phyloP scores from a whole-genome alignment of 2,888 invertebrate genomes.

The Pasiphila rectangulata region DNA sequence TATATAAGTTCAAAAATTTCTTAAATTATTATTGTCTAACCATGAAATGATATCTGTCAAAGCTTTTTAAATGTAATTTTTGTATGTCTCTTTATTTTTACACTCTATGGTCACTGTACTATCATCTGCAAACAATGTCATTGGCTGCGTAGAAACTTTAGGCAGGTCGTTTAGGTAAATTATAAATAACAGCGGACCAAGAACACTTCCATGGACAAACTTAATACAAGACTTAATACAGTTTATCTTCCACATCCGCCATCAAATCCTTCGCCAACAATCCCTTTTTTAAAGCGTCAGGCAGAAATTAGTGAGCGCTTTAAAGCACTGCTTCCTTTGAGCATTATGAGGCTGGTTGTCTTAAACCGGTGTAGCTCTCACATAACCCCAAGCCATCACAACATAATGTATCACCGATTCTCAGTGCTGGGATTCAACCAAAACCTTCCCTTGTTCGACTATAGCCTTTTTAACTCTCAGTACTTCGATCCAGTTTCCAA shows the following conservation, averaged over 20 bases:
- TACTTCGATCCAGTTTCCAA: no score
- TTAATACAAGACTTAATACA: constrained; percentile 74
- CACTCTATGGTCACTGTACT: no score
- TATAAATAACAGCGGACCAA: no score
- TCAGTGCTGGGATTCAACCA: constrained; percentile 88
- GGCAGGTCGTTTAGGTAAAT: no score
- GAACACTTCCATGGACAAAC: constrained; percentile 61
- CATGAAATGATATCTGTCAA: no score
- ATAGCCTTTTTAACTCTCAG: constrained; percentile 83
- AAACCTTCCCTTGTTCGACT: constrained; percentile 83
- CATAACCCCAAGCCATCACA: constrained; percentile 86
- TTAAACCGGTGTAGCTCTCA: constrained; percentile 87
- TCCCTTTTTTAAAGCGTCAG: constrained; percentile 82
- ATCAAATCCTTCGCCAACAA: constrained; percentile 59
- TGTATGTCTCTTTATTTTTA: no score
- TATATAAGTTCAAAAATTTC: no score
- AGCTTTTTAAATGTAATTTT: no score
- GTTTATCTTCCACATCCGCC: constrained; percentile 60
- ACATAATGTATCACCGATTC: constrained; percentile 86
- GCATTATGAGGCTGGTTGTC: constrained; percentile 86
- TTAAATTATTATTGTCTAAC: no score
- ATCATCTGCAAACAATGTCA: no score
- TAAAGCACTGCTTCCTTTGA: constrained; percentile 85
- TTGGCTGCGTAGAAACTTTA: no score
- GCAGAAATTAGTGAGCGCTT: constrained; percentile 82